A percentile compares a stretch with the other conserved stretches of the same genome.
These are phyloP conservation scores for Neostethus bicornis DNA, from an alignment of 2,797 vertebrate species.

Conservation along the genomic window DNA sequence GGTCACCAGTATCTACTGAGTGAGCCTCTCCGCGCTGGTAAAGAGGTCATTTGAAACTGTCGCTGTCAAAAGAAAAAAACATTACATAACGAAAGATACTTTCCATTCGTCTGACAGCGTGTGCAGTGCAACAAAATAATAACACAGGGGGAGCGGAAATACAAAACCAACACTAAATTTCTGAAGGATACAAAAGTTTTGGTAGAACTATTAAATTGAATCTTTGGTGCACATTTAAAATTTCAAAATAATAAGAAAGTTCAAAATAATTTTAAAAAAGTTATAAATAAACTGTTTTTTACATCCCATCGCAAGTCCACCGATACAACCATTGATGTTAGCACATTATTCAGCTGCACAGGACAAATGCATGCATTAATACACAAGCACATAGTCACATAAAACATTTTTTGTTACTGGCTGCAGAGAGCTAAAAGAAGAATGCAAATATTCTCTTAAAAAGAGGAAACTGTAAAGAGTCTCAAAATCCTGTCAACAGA, in stretches of 20 bases:
- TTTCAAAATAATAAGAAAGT: too few relatives aligned
- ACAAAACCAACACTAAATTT: not conserved
- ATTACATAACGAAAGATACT: slow-evolving; percentile 49
- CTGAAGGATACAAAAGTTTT: not conserved
- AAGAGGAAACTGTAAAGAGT: not conserved
- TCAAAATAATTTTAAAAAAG: too few relatives aligned
- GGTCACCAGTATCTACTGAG: slow-evolving; percentile 24
- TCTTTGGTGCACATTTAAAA: too few relatives aligned
- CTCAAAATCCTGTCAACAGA: not conserved
- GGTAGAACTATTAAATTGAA: too few relatives aligned
- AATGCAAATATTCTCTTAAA: not conserved
- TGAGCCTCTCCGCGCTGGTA: slow-evolving; percentile 41
- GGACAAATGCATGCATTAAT: not conserved
- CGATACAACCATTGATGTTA: too few relatives aligned
- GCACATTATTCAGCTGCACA: too few relatives aligned
- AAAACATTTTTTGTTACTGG: not conserved
- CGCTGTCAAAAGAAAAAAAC: slow-evolving; percentile 36
- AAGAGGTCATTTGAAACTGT: slow-evolving; percentile 44
- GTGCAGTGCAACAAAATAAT: slow-evolving; percentile 4
- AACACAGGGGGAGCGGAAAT: not conserved
- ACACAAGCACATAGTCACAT: not conserved
- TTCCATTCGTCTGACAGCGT: slow-evolving; percentile 40
- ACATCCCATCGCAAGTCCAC: too few relatives aligned
- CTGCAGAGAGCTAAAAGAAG: not conserved
- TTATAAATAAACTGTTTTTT: too few relatives aligned